Conservation (phyloP, 2,113 vertebrate species). For the Elanoides forficatus region DNA sequence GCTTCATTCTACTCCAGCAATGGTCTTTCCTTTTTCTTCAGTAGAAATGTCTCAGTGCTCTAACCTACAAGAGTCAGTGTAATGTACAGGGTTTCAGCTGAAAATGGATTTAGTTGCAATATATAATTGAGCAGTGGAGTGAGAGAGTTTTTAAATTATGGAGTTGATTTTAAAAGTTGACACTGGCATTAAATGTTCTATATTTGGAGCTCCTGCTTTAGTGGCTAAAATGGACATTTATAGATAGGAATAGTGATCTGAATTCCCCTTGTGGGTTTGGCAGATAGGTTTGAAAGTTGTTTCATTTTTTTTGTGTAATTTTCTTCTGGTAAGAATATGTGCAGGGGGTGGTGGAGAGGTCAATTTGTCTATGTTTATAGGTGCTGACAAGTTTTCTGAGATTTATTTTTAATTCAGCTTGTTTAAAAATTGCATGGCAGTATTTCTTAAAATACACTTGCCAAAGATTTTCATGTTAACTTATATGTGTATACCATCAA, state of each 20-base stretch:
- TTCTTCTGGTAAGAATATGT: conserved; percentile 37
- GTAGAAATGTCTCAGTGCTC: not conserved
- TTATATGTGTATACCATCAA: not conserved
- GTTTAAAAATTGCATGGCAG: not conserved
- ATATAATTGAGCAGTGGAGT: not conserved
- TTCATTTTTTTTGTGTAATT: not conserved
- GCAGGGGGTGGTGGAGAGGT: conserved; percentile 5
- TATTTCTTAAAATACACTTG: not conserved
- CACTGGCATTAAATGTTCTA: not conserved
- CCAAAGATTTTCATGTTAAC: not conserved
- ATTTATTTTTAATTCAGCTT: conserved; percentile 15
- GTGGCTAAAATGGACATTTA: not conserved
- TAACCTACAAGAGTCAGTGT: not conserved
- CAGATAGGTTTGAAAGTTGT: not conserved
- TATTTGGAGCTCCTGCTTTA: conserved; percentile 15
- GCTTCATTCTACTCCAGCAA: not conserved
- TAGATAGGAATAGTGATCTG: conserved; percentile 34
- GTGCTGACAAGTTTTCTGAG: conserved; percentile 24
- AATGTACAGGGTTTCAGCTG: not conserved
- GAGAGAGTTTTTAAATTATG: conserved; percentile 15
- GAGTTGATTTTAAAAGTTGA: conserved; percentile 4
- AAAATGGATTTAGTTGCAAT: not conserved
- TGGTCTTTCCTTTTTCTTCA: not conserved
- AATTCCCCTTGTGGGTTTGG: conserved; percentile 48
- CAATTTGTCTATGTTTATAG: conserved; percentile 35